Conservation (phyloP, 2,888 invertebrate genomes). For the Drosophila crucigera region DNA sequence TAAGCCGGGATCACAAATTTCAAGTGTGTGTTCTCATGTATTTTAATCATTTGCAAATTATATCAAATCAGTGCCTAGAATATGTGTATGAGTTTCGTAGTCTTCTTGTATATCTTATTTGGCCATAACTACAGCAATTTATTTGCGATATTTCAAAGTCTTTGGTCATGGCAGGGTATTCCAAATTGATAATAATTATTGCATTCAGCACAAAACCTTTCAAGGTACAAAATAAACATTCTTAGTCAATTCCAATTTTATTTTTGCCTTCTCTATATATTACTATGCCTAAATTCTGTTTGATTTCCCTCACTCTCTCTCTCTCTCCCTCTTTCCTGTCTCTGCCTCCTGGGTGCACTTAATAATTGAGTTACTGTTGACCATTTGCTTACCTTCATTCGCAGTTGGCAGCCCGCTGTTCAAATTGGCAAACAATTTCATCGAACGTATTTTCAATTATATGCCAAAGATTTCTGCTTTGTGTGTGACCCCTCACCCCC, state of each 20-base stretch:
- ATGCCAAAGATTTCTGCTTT: conserved; percentile 51
- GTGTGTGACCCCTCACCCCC: neutral
- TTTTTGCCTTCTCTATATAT: neutral
- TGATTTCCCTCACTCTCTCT: neutral
- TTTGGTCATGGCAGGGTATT: neutral
- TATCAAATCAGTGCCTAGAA: neutral
- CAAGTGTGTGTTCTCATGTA: neutral
- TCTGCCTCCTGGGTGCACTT: conserved; percentile 27
- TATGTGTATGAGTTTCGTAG: no score
- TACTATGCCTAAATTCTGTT: neutral
- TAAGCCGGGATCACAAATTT: neutral
- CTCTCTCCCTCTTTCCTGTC: neutral
- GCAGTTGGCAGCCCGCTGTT: neutral
- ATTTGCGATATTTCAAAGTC: neutral
- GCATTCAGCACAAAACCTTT: neutral
- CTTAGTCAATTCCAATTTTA: neutral
- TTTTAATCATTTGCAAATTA: neutral
- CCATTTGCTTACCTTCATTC: conserved; percentile 45
- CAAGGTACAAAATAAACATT: neutral
- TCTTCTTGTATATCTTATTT: no score
- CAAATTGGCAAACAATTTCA: conserved; percentile 58
- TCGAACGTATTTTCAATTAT: conserved; percentile 73
- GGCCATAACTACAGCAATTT: neutral
- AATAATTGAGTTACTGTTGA: conserved; percentile 65
- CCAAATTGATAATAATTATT: neutral